Evolutionary conservation across 2,888 invertebrate species (phyloP).

Genomic region (Nudaria mundana): DNA sequence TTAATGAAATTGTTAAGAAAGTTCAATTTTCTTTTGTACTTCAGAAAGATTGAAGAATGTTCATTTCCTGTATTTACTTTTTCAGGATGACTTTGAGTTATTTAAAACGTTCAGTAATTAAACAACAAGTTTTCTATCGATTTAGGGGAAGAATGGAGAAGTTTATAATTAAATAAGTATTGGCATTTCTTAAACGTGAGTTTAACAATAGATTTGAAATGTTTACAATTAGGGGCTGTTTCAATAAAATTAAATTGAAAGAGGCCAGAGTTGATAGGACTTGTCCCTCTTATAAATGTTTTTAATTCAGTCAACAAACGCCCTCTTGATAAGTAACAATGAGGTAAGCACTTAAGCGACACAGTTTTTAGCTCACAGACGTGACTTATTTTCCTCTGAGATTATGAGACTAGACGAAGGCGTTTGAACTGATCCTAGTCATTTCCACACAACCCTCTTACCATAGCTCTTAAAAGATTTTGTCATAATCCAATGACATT

Average conservation of each 20-base stretch:
- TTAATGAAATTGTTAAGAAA: background rate
- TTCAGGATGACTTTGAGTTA: slow-evolving; percentile 46
- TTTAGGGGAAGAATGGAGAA: slow-evolving; percentile 40
- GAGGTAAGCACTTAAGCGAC: no score
- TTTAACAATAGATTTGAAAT: slow-evolving; percentile 49
- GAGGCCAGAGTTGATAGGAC: background rate
- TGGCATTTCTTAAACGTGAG: slow-evolving; percentile 43
- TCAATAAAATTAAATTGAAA: background rate
- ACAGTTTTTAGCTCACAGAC: no score
- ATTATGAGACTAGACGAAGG: no score
- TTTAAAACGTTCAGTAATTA: slow-evolving; percentile 50
- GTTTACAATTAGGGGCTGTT: slow-evolving; percentile 20
- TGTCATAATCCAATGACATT: no score
- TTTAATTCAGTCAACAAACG: no score
- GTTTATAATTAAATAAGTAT: slow-evolving; percentile 63
- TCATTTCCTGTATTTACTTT: slow-evolving; percentile 32
- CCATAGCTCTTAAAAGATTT: no score
- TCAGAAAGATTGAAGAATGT: slow-evolving; percentile 20
- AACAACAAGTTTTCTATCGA: slow-evolving; percentile 40
- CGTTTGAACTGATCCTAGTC: no score
- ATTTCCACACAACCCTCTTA: no score
- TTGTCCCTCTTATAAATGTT: background rate
- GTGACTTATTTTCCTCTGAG: no score
- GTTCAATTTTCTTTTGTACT: background rate
- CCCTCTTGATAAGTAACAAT: no score